These are phyloP conservation scores for Girardinichthys multiradiatus DNA, from an alignment of 2,113 vertebrate species.

Conservation along the genomic window DNA sequence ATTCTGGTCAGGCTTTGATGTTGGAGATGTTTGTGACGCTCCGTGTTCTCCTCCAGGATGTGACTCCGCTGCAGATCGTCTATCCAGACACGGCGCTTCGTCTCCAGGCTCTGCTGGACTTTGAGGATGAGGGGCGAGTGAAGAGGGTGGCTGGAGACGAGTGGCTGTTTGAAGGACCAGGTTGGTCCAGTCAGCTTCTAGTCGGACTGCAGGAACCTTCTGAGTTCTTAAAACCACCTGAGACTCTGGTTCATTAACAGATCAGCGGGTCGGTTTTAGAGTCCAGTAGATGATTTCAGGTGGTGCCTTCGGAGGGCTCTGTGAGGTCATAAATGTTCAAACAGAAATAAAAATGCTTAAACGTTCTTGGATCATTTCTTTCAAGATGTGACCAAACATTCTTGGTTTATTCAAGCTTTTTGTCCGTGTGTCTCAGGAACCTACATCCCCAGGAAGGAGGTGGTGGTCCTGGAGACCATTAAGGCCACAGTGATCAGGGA, in stretches of 20 bases:
- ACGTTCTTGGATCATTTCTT: too few species aligned
- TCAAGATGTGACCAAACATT: too few species aligned
- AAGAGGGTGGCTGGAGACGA: constrained; percentile 88
- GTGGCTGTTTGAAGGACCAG: constrained; percentile 93
- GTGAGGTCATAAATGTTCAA: neutral
- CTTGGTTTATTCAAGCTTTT: too few species aligned
- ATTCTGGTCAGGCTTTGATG: neutral
- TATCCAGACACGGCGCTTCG: constrained; percentile 89
- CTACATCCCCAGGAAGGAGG: constrained; percentile 90
- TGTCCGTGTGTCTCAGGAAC: constrained; percentile 77
- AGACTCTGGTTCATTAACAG: neutral
- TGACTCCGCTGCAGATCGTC: constrained; percentile 88
- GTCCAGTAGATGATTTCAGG: too few species aligned
- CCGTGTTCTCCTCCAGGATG: constrained; percentile 63
- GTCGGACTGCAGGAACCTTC: neutral
- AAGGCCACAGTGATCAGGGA: constrained; percentile 87
- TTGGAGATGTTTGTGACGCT: neutral
- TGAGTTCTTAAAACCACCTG: too few species aligned
- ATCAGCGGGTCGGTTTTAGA: neutral
- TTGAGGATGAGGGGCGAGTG: constrained; percentile 73
- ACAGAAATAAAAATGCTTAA: too few species aligned
- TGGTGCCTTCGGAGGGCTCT: neutral
- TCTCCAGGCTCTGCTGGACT: constrained; percentile 89
- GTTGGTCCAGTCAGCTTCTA: constrained; percentile 41
- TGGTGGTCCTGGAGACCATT: constrained; percentile 85